Base-by-base conservation (phyloP, 2,113 vertebrate genomes). In the Acinonyx jubatus region DNA sequence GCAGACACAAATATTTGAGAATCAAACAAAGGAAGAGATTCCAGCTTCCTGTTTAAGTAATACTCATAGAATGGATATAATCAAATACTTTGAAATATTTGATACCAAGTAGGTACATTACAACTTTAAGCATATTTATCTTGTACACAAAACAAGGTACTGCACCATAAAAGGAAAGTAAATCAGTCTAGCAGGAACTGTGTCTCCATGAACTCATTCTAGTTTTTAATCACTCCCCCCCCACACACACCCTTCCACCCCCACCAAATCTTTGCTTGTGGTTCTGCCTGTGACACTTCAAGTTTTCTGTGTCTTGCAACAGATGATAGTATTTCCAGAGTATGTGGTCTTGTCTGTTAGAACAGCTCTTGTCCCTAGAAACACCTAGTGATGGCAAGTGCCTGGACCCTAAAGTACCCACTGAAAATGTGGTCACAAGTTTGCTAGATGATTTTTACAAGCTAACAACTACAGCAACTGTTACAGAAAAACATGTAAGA, bases 111-210 rank as follows among this genome's bases (percentile, higher is more conserved):
- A 61, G 66, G 55, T 80, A 91, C 25, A 84, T 48, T 38, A 89
- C 25, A 91, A 31, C 21, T 95, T 92, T 86, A 15, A 74, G 45
- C n/a, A 10, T 93, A 74, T 63, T 84, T 88, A 76, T 90, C 69
- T 86, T 89, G 13, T 41, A 31, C 21, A 57, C 7, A 88, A 74
- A 93, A 55, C 2, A 57, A 25, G 5, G 4, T 2, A n/a, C 27
- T 65, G 14, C 48, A 48, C 81, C 87, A 86, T 31, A 74, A 94
- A 92, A 97, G 69, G 31, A 91, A 91, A 95, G 63, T 41, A 81
- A 74, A 74, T 36, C 45, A 88, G 31, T 84, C 65, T 78, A 55
- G 11, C 18, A n/a, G 50, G 3, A 55, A 3, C 25, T 84, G 4
- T 3, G 15, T 93, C 33, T 68, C 69, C 21, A 61, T 41, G 16